A percentile compares a stretch with the other conserved stretches of the same genome.
phyloP scores from a whole-genome alignment of 2,888 invertebrate genomes.

The Protodeltote pygarga region DNA sequence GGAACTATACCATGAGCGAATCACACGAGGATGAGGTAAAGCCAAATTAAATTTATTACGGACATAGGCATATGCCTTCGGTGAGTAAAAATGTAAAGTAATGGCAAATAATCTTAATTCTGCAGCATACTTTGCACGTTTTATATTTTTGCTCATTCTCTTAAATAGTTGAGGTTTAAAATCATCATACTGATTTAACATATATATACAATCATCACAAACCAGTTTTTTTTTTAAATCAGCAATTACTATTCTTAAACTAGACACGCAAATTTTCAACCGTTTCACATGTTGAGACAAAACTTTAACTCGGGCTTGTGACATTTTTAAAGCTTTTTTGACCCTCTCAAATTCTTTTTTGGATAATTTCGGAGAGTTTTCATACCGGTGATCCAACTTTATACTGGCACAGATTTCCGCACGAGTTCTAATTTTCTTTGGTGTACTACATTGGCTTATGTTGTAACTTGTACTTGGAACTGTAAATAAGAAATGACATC shows the following conservation, averaged over 20 bases:
- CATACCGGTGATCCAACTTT: slow-evolving; percentile 1
- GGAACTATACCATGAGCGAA: background rate
- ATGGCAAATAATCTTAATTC: background rate
- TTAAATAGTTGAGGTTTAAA: background rate
- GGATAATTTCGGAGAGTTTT: background rate
- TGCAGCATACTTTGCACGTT: background rate
- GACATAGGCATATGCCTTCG: background rate
- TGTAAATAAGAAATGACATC: background rate
- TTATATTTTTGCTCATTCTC: background rate
- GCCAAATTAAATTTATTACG: background rate
- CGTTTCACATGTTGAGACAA: slow-evolving; percentile 10
- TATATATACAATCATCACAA: slow-evolving; percentile 5
- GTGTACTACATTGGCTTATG: background rate
- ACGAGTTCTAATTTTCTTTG: background rate
- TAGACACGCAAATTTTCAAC: background rate
- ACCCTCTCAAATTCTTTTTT: background rate
- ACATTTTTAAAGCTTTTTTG: slow-evolving; percentile 1
- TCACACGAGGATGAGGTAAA: background rate
- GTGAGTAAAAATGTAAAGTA: background rate
- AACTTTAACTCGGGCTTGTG: slow-evolving; percentile 4
- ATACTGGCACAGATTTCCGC: background rate
- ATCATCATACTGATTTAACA: slow-evolving; percentile 4
- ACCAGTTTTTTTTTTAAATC: slow-evolving; percentile 10
- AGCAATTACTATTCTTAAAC: slow-evolving; percentile 6
- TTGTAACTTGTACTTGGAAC: background rate